Base-by-base conservation (phyloP, 2,888 invertebrate species). In the Eulithis testata region DNA sequence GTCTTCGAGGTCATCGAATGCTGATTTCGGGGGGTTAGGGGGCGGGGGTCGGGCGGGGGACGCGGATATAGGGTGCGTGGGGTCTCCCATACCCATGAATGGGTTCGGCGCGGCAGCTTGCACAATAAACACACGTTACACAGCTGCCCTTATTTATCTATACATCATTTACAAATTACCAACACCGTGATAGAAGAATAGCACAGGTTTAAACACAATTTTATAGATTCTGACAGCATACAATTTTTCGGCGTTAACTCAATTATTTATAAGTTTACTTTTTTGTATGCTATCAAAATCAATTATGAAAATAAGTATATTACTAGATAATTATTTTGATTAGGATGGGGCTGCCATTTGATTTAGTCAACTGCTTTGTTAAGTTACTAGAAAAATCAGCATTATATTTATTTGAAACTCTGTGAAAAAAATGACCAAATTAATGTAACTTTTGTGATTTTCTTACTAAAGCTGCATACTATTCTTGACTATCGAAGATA, bases 1-100 rank as follows among this genome's bases (percentile, higher is more conserved):
- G 79, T 95, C 95, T 79, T 95, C 95, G 72, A 96, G 93, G 77
- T 95, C 95, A 80, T 95, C 95, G 84, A 95, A 94, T 44, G 95
- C 95, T 74, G 95, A 95, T 78, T 95, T 95, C 61, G 92, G 84
- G 69, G 88, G 88, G 71, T 84, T 79, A 44, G 93, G 92, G 63
- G 92, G 94, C 57, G 94, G 94, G 85, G 91, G 94, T 81, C 91
- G 94, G 91, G 90, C 90, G 73, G 88, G 93, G 74, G 91, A 91
- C 68, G 85, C 91, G 78, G 85, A 85, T 78, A 83, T 90, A 78
- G 91, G 89, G 71, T 81, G 89, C 74, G 87, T 85, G 76, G 91
- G 90, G 66, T 94, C 94, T 85, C 93, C 93, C 89, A 95, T 94
- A 83, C 94, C 94, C 94, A 94, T 94, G 90, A 95, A 95, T 68